These are phyloP conservation scores for Ferrisia virgata DNA, from an alignment of 2,888 invertebrate species.

Conservation along the genomic window DNA sequence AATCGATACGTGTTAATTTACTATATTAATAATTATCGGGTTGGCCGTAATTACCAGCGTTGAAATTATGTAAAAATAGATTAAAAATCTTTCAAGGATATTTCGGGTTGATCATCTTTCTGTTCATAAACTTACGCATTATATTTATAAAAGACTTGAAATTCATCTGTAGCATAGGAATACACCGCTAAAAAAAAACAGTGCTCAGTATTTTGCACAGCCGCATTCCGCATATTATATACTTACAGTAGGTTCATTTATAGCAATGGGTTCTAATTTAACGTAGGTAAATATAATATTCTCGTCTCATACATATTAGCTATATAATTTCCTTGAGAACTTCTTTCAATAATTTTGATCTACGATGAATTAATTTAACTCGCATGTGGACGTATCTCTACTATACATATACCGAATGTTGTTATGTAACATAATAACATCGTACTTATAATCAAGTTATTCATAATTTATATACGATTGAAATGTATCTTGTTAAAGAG, in stretches of 20 bases:
- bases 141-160: no score
- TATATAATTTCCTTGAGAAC: neutral
- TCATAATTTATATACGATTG: no score
- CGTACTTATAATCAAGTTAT: no score
- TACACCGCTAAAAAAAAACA: no score
- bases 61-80: neutral
- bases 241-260: neutral
- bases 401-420: no score
- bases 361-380: neutral
- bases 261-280: no score
- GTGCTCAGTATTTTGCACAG: neutral
- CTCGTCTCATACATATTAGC: no score
- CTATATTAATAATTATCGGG: neutral
- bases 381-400: neutral
- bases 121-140: neutral
- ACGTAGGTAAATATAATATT: no score
- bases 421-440: no score
- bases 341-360: neutral
- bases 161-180: no score
- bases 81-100: neutral
- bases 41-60: neutral
- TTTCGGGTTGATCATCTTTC: neutral
- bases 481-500: no score
- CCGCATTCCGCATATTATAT: neutral
- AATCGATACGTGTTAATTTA: conserved; percentile 10